Evolutionary conservation across 2,888 invertebrate species (phyloP), one percentile per base, ranked within the genome.

Genomic region (Drosophila maculinotata): DNA sequence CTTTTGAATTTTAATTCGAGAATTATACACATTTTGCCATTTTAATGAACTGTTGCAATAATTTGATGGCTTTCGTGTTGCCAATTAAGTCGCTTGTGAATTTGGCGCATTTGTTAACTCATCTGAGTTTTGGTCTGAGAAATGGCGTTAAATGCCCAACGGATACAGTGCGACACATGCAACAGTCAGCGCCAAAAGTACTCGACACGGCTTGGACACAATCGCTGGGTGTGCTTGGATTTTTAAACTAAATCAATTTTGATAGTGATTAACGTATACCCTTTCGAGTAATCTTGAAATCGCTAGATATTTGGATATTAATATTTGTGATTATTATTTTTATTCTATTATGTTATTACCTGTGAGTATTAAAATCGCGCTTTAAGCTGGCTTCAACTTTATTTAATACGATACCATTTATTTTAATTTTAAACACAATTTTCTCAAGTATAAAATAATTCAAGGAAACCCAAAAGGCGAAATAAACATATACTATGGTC

Each of bases 1-100:
- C 76, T 83, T 83, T 83, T 79, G 86, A 83, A 82, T 83, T 74
- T 83, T 76, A 87, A 87, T 87, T 81, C 69, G 82, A 70, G 71
- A 81, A 86, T 81, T 81, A 86, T 86, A 84, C 84, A 67, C 73
- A 58, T 45, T 86, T 60, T 33, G 52, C 47, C 60, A 49, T 86
- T 81, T 86, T 81, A 86, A 81, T 81, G 84, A 81, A 83, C 80
- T 77, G 74, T 49, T 47, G 65, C 57, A 44, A 59, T 53, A 66
- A 69, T 68, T 75, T 66, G 75, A 77, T 66, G 67, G 53, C 69
- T 67, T 59, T 53, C n/a, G 20, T 44, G 33, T 33, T 35, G 25
- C 53, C 76, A 73, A 73, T 73, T 75, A 73, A 57, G 36, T 63
- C 17, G 47, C 52, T 45, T 26, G 38, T 44, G 48, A 47, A 57